Conservation (phyloP, 2,113 vertebrate species). For the Daphoenositta chrysoptera region DNA sequence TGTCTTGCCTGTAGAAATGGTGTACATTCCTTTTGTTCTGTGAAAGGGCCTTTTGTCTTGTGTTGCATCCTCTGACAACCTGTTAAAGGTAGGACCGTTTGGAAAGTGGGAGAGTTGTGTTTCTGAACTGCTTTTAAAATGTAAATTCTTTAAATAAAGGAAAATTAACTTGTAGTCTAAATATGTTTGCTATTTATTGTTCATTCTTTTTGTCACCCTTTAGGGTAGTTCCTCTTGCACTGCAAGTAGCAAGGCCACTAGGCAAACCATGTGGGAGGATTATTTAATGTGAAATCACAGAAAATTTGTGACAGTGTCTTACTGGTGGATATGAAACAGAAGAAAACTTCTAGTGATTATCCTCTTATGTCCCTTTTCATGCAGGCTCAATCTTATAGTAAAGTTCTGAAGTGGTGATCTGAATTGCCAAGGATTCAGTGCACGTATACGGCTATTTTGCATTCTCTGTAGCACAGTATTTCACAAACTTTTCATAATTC, state of each 20-base stretch:
- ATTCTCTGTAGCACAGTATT: not conserved
- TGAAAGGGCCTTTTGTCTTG: not conserved
- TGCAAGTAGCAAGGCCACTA: not conserved
- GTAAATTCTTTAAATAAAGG: not conserved
- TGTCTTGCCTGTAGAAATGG: not conserved
- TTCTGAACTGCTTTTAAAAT: not conserved
- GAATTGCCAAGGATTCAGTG: not conserved
- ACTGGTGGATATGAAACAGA: not conserved
- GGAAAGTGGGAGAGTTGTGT: not conserved
- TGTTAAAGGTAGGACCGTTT: not conserved
- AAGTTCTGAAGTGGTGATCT: not conserved
- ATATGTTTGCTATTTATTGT: not conserved
- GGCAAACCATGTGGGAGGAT: not conserved
- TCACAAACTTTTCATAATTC: not conserved
- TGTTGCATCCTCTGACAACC: not conserved
- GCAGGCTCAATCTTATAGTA: rapidly evolving
- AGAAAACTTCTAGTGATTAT: not conserved
- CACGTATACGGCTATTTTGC: not conserved
- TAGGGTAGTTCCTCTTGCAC: not conserved
- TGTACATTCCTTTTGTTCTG: not conserved
- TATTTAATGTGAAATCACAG: not conserved
- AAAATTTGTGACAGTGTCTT: not conserved
- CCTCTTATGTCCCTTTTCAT: not conserved
- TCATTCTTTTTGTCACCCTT: not conserved
- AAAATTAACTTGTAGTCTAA: not conserved